phyloP scores from a whole-genome alignment of 2,888 invertebrate species.

The Eremobia ochroleuca region DNA sequence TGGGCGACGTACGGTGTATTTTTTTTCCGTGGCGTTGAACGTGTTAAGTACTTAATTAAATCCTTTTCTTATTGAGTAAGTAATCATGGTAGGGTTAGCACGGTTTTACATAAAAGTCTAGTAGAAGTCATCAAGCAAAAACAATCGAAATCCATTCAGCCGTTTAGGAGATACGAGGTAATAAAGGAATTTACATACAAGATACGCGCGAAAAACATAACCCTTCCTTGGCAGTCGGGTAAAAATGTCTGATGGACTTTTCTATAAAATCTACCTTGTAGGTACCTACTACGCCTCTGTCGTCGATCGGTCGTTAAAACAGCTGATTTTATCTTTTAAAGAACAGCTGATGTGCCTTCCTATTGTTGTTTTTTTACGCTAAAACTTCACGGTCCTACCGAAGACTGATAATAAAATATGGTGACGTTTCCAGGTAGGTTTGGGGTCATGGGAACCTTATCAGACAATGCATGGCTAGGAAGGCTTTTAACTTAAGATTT shows the following conservation, averaged over 20 bases:
- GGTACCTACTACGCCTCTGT: neutral
- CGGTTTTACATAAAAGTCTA: neutral
- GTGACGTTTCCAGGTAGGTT: slow-evolving; percentile 50
- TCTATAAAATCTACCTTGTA: slow-evolving; percentile 6
- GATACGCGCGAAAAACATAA: too few species aligned
- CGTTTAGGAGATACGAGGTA: too few species aligned
- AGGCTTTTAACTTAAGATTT: neutral
- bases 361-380: slow-evolving; percentile 55
- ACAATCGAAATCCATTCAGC: too few species aligned
- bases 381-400: slow-evolving; percentile 40
- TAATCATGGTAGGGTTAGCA: neutral
- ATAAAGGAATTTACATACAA: too few species aligned
- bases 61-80: too few species aligned
- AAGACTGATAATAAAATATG: slow-evolving; percentile 43
- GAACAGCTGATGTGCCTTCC: slow-evolving; percentile 56
- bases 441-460: slow-evolving; percentile 52
- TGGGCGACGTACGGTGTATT: too few species aligned
- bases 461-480: slow-evolving; percentile 13
- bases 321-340: slow-evolving; percentile 53
- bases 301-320: slow-evolving; percentile 27
- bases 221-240: too few species aligned
- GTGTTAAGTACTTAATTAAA: too few species aligned
- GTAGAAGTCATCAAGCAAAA: neutral
- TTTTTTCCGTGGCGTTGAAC: too few species aligned
- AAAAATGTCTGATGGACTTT: slow-evolving; percentile 14